Percentiles rank a stretch among this genome's conserved stretches.
Conservation (phyloP, 2,888 invertebrate genomes). For the Lasioglossum leucozonium region DNA sequence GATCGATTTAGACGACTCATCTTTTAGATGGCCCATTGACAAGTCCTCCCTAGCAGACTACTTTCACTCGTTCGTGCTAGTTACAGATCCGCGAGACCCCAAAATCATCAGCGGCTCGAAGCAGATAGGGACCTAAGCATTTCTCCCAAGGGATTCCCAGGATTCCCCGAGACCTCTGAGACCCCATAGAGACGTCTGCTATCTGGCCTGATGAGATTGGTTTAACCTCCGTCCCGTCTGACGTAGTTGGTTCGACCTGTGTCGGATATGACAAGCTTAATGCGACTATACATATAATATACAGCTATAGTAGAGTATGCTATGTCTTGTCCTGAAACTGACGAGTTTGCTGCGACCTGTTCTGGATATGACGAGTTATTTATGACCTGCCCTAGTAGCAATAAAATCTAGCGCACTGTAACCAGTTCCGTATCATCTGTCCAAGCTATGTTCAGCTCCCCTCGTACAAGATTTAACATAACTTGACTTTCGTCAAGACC, state of each 20-base stretch:
- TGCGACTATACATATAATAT: neutral
- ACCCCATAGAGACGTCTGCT: neutral
- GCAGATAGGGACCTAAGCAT: neutral
- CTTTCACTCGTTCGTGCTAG: neutral
- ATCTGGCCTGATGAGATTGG: conserved; percentile 2
- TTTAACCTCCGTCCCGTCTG: neutral
- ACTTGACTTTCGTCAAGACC: neutral
- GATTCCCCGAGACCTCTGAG: neutral
- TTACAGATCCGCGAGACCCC: neutral
- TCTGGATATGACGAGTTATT: neutral
- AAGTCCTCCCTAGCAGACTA: neutral
- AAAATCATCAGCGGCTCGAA: neutral
- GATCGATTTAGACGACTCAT: neutral
- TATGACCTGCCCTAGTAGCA: neutral
- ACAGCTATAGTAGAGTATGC: neutral
- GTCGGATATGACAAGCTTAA: conserved; percentile 9
- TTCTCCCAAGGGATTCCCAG: neutral
- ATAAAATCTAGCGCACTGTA: neutral
- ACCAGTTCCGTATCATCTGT: neutral
- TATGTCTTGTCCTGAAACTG: neutral
- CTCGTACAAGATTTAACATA: neutral
- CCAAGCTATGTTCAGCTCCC: neutral
- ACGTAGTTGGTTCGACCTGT: neutral
- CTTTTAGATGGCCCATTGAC: neutral
- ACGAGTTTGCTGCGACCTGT: neutral